These are phyloP conservation scores for Odontesthes bonariensis DNA, from an alignment of 2,113 vertebrate species.

Conservation along the genomic window DNA sequence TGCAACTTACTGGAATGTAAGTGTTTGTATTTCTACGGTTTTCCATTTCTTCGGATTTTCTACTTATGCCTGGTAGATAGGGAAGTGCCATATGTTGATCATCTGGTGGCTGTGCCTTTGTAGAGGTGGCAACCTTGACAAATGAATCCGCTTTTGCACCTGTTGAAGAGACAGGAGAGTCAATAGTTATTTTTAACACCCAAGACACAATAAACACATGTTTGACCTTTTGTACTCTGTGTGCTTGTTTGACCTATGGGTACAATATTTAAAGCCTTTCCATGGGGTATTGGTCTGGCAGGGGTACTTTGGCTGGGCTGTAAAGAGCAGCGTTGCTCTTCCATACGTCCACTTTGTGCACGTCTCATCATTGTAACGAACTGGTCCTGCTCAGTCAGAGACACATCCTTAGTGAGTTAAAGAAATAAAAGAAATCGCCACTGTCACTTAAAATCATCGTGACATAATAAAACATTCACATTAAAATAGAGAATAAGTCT, in stretches of 20 bases:
- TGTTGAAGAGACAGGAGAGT: constrained; percentile 33
- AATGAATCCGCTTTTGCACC: constrained; percentile 82
- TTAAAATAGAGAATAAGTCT: background rate
- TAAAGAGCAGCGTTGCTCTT: constrained; percentile 87
- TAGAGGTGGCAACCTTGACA: constrained; percentile 67
- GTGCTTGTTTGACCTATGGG: constrained; percentile 59
- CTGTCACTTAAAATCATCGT: background rate
- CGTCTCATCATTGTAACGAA: constrained; percentile 86
- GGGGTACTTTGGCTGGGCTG: constrained; percentile 62
- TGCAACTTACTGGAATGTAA: constrained; percentile 38
- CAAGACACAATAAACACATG: constrained; percentile 16
- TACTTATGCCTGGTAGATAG: constrained; percentile 46
- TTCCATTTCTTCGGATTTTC: constrained; percentile 48
- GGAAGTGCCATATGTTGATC: constrained; percentile 60
- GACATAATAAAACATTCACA: background rate
- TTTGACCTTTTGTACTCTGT: background rate
- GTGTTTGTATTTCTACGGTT: constrained; percentile 28
- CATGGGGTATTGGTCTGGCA: constrained; percentile 56
- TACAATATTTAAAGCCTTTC: constrained; percentile 41
- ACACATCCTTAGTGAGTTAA: constrained; percentile 28
- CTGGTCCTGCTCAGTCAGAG: constrained; percentile 78
- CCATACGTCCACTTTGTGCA: constrained; percentile 85
- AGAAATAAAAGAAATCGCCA: background rate
- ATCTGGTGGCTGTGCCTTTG: constrained; percentile 48
- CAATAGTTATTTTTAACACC: constrained; percentile 17